phyloP scores from a whole-genome alignment of 2,888 invertebrate species.

The Corythucha ciliata region DNA sequence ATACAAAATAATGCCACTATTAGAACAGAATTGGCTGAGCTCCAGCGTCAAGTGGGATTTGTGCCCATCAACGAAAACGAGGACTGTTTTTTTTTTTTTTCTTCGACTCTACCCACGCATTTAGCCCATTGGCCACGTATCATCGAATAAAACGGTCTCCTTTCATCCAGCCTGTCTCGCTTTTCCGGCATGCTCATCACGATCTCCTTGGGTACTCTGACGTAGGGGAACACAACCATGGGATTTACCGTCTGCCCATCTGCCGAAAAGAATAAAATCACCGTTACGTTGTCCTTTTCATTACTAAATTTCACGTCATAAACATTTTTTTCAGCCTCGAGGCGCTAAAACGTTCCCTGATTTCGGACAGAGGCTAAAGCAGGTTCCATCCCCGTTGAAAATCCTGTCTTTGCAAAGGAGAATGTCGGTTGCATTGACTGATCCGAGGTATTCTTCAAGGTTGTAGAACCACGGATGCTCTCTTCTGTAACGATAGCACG shows the following conservation, averaged over 20 bases:
- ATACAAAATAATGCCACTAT: constrained; percentile 39
- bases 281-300: constrained; percentile 9
- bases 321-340: too few relatives aligned
- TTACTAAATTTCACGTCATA: constrained; percentile 31
- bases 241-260: constrained; percentile 31
- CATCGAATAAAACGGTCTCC: too few relatives aligned
- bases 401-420: constrained; percentile 36
- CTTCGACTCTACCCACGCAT: constrained; percentile 30
- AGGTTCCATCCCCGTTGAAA: constrained; percentile 40
- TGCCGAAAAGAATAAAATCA: constrained; percentile 35
- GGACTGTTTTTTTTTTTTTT: constrained; percentile 36
- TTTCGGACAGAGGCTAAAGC: constrained; percentile 38
- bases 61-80: constrained; percentile 34
- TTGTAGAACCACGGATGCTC: constrained; percentile 38
- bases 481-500: constrained; percentile 37
- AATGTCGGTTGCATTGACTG: constrained; percentile 29
- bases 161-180: constrained; percentile 32
- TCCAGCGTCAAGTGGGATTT: constrained; percentile 37
- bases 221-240: constrained; percentile 30
- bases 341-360: constrained; percentile 37
- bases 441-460: constrained; percentile 33
- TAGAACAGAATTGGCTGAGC: constrained; percentile 40
- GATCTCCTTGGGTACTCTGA: constrained; percentile 25
- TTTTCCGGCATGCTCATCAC: constrained; percentile 29
- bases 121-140: constrained; percentile 23